phyloP scores from a whole-genome alignment of 2,888 invertebrate species.

The Mesodorylaimus sp. region DNA sequence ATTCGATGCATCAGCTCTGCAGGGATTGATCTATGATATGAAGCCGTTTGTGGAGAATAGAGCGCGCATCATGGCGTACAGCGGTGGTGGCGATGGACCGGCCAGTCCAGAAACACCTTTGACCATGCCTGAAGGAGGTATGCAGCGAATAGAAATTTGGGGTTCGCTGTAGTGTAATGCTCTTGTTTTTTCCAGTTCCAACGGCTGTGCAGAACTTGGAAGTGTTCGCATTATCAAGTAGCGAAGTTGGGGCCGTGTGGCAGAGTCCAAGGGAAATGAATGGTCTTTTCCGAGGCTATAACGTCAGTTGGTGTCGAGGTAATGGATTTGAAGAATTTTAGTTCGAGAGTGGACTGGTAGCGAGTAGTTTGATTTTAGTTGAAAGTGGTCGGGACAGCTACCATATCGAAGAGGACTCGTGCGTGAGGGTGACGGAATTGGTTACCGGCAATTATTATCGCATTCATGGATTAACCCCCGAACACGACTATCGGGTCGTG shows the following conservation, averaged over 20 bases:
- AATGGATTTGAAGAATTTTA: no score
- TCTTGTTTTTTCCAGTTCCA: slow-evolving; percentile 39
- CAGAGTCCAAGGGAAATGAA: slow-evolving; percentile 73
- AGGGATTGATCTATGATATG: slow-evolving; percentile 59
- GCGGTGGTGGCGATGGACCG: slow-evolving; percentile 73
- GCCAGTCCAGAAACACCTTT: slow-evolving; percentile 63
- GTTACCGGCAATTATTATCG: slow-evolving; percentile 7
- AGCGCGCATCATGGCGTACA: slow-evolving; percentile 70
- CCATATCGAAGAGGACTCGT: neutral
- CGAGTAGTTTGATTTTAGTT: neutral
- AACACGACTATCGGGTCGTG: slow-evolving; percentile 56
- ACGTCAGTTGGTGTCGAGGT: slow-evolving; percentile 60
- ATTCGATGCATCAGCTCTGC: slow-evolving; percentile 46
- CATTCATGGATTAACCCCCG: slow-evolving; percentile 44
- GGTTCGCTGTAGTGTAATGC: neutral
- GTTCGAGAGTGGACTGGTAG: neutral
- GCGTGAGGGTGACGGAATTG: neutral
- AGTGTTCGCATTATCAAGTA: slow-evolving; percentile 64
- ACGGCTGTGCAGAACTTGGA: slow-evolving; percentile 63
- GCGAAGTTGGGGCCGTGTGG: slow-evolving; percentile 71
- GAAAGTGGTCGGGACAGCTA: neutral
- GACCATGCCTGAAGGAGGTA: slow-evolving; percentile 65
- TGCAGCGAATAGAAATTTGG: slow-evolving; percentile 10
- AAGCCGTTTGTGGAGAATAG: slow-evolving; percentile 66
- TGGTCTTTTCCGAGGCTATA: slow-evolving; percentile 74